Evolutionary conservation across 2,113 vertebrate genomes (phyloP), one percentile per base, ranked within the genome.

Genomic region (Dicaeum eximium): DNA sequence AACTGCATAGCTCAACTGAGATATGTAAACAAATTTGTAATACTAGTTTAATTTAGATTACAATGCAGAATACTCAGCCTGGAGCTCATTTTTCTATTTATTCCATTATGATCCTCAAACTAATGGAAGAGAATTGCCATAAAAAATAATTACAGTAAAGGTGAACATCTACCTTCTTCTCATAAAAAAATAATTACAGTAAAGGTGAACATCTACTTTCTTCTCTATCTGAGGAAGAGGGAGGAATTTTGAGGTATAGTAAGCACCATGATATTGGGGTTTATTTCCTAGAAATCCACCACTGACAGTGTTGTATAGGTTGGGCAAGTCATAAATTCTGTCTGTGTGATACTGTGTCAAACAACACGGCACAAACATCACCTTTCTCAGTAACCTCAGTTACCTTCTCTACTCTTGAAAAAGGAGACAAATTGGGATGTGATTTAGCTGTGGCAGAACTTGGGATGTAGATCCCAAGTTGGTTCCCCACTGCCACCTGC

Each of bases 21-120:
- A 67, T 92, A 73, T 47, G 93, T 95, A 97, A 96, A 92, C 81
- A 95, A 91, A 96, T 96, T 82, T 92, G 79, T 96, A 96, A 97
- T 96, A 91, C 90, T 91, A 73, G 79, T 95, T 94, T 95, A 96
- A 95, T 97, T 96, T 90, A 97, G 92, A 93, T 96, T 95, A 86
- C 94, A 95, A 69, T 84, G 71, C 61, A 88, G 53, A 91, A 90
- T 93, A 93, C 74, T 89, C 44, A 54, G 61, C 58, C 90, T 88
- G 88, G 74, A 94, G 91, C 79, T 97, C 94, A 93, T 92, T 93
- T 95, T 95, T 95, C 80, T 95, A 42, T 95, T 93, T 95, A 83
- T 92, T 92, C 56, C 45, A 24, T 75, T 93, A 85, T 80, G 79
- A 92, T 95, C 42, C 13, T 93, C 53, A 95, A 88, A 90, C 62